Conservation (phyloP, 1,140 invertebrate genomes). For the Eueides isabella region DNA sequence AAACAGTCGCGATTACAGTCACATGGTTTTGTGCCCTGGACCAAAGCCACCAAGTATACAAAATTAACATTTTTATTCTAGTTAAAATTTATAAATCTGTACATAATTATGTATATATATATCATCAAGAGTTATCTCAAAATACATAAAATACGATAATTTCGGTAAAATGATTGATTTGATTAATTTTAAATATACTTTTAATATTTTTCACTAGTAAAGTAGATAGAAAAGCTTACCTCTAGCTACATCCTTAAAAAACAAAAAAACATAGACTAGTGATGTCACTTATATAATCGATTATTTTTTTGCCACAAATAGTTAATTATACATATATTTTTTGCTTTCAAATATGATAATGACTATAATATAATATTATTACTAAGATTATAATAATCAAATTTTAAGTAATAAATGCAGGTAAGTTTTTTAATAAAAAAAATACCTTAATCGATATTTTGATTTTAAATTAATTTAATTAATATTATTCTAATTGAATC, state of each 20-base stretch:
- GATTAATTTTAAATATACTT: not conserved
- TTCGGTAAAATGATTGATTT: not conserved
- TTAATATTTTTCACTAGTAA: not conserved
- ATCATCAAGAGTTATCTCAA: too few species aligned
- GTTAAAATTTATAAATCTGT: too few species aligned
- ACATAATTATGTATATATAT: too few species aligned
- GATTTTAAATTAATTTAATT: too few species aligned
- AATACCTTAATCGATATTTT: constrained; percentile 1
- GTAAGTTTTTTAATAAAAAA: not conserved
- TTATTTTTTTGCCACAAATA: not conserved
- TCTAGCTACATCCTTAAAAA: not conserved
- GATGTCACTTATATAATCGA: not conserved
- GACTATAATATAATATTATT: not conserved
- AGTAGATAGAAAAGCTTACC: not conserved
- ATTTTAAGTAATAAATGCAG: not conserved
- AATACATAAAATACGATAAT: too few species aligned
- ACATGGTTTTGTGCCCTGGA: too few species aligned
- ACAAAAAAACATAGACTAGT: not conserved
- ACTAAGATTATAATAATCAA: not conserved
- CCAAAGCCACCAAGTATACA: too few species aligned
- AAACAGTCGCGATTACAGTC: too few species aligned
- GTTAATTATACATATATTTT: not conserved
- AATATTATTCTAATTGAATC: too few species aligned
- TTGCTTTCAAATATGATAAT: not conserved
- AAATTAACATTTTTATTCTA: too few species aligned